Evolutionary conservation across 1,140 invertebrate genomes (phyloP), one percentile per base, ranked within the genome.

Genomic region (Pristionchus pacificus): DNA sequence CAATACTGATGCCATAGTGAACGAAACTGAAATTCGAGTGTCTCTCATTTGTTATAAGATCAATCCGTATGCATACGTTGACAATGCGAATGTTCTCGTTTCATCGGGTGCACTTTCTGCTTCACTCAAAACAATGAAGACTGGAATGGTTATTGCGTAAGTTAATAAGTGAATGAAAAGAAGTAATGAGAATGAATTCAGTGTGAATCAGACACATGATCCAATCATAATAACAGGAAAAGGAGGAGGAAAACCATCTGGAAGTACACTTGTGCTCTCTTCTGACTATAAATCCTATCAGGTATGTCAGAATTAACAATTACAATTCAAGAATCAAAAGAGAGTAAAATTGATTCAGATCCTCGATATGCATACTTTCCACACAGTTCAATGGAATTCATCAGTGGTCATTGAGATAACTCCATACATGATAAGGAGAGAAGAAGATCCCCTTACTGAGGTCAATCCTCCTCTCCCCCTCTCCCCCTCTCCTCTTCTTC

Each of bases 61-160:
- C 25, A 75, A 75, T 67, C 65, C 71, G 29, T 64, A 76, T 49
- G 59, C 71, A 2, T 75, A 65, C 49, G 60, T 67, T 10, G 71
- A 75, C 29, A 75, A 75, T 58, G 68, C 63, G 25, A 60, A 73
- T n/a, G 49, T 62, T 29, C 49, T 75, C 3, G 60, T 75, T 19
- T 74, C 74, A 6, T 75, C 74, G 0, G 74, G 71, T 57, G 65
- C 71, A 33, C 24, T 75, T n/a, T 70, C 74, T n/a, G 55, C 66
- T 27, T 49, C 66, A 29, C 29, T 72, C 24, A 72, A 72, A 28
- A 59, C 60, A 28, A 19, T 58, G 27, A 61, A 72, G n/a, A n/a
- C n/a, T n/a, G 61, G 64, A 49, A 59, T 25, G 13, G 13, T 27
- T 2, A 27, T 71, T 6, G 10, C 32, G 70, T 68, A 25, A 60